A percentile compares a stretch with the other conserved stretches of the same genome.
Evolutionary conservation across 1,140 invertebrate species (phyloP).

Genomic region (Tetragnatha versicolor): DNA sequence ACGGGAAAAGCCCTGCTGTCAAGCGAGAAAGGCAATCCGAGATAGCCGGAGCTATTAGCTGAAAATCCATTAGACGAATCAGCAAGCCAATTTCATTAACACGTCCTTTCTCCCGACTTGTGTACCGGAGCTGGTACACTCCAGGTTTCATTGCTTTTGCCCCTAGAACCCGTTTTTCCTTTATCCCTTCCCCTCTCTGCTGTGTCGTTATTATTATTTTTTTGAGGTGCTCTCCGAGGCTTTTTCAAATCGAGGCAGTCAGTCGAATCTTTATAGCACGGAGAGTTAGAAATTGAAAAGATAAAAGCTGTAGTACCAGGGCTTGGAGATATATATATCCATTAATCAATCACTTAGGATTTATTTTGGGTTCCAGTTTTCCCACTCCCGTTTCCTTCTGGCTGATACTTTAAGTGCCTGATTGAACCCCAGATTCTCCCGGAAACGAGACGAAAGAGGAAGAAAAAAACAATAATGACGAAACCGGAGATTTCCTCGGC

Average conservation of each 20-base stretch:
- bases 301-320: conserved; percentile 35
- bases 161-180: background rate
- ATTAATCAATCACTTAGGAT: conserved; percentile 54
- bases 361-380: conserved; percentile 35
- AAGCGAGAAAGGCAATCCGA: conserved; percentile 45
- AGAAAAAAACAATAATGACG: too few species aligned
- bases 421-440: conserved; percentile 42
- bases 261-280: conserved; percentile 23
- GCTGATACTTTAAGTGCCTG: conserved; percentile 50
- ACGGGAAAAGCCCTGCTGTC: conserved; percentile 34
- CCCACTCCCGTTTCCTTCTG: background rate
- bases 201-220: conserved; percentile 2
- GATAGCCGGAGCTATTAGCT: conserved; percentile 48
- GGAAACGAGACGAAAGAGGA: too few species aligned
- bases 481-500: too few species aligned
- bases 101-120: conserved; percentile 21
- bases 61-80: conserved; percentile 48
- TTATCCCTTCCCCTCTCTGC: conserved; percentile 3
- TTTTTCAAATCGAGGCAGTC: conserved; percentile 52
- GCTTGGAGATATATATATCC: conserved; percentile 46
- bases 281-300: conserved; percentile 40
- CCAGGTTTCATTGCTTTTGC: conserved; percentile 41
- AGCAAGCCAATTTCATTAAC: conserved; percentile 53
- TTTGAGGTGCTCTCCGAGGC: conserved; percentile 7
- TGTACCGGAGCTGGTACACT: conserved; percentile 17